Base-by-base conservation (phyloP, 2,113 vertebrate species). In the Eurypyga helias region DNA sequence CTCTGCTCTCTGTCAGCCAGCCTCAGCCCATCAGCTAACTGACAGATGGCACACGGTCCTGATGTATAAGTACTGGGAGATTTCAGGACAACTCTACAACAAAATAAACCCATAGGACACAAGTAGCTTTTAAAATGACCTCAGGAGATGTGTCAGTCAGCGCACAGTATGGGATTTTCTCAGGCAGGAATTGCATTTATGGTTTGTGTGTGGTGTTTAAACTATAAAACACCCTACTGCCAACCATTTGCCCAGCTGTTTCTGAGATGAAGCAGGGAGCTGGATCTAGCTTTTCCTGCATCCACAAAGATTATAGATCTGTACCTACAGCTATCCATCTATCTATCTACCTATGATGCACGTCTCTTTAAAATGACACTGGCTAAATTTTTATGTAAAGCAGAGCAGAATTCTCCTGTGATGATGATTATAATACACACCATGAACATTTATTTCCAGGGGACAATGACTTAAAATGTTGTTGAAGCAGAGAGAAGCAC, bases 51-150 rank as follows among this genome's bases (percentile, higher is more conserved):
- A 71, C 61, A 46, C 0, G 4, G 43, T 83, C 82, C 65, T 93
- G 84, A 93, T 80, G 51, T 87, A 62, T 78, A 86, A 89, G 66
- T 75, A 49, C 41, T 90, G 78, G 64, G 76, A 87, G 89, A 90
- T 95, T 82, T 87, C 87, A 84, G 94, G 90, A 87, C 87, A 93
- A 23, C 38, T 96, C 58, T 45, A 51, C 51, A 48, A 45, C 90
- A 94, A 96, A 94, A 95, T 90, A 92, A 94, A 83, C 70, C 93
- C 49, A 29, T 38, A 92, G 90, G 77, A 96, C 41, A 81, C 67
- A 93, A 70, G 73, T 13, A 79, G 73, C 76, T 96, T 95, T 94
- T 93, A 81, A 89, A 95, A 92, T 94, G 23, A 90, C 76, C 90
- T 94, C 79, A 81, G 88, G 78, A 89, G 87, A 90, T 0, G 0